Evolutionary conservation across 1,140 invertebrate genomes (phyloP), one percentile per base, ranked within the genome.

Genomic region (Agraylea sexmaculata): DNA sequence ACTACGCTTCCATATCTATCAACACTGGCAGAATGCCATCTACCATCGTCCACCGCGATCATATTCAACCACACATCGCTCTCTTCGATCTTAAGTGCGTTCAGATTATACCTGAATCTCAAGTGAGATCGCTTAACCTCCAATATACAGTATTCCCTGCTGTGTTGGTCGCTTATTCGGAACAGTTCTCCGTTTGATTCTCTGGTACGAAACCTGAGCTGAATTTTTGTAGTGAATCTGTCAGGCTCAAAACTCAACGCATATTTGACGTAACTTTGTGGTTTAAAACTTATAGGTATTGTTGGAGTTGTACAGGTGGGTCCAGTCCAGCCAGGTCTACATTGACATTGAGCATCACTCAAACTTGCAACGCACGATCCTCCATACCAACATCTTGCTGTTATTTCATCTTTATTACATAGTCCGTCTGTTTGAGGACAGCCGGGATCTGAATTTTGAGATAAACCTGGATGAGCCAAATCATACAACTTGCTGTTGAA

Each of bases 401-500:
- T 86, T 7, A 82, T 71, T 47, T 87, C 84, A 1, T 83, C 77
- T 53, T 79, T 75, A 45, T 78, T 76, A 55, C 88, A 92, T 3
- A 85, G 73, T 53, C 87, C 83, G 53, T 94, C 90, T 4, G 89
- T 87, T 52, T 86, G 86, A 0, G 83, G 80, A 59, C 91, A 96
- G 1, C 89, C 87, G 1, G 85, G 78, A 0, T 79, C 72, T 45
- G 86, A 90, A 53, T 88, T 82, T 40, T 82, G 65, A 0, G 81
- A 82, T 7, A 90, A 62, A 3, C 89, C 87, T 8, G 87, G 84
- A 61, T 88, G 79, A 0, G 87, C 87, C 30, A 95, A 64, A 57
- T 96, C 90, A 58, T 95, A 95, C 2, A 95, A 60, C 70, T 90
- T 87, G 52, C 90, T 93, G 56, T 97, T 96, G 56, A 95, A 90